Evolutionary conservation across 2,113 vertebrate genomes (phyloP), one percentile per base, ranked within the genome.

Genomic region (Cyanoramphus novaezelandiae): DNA sequence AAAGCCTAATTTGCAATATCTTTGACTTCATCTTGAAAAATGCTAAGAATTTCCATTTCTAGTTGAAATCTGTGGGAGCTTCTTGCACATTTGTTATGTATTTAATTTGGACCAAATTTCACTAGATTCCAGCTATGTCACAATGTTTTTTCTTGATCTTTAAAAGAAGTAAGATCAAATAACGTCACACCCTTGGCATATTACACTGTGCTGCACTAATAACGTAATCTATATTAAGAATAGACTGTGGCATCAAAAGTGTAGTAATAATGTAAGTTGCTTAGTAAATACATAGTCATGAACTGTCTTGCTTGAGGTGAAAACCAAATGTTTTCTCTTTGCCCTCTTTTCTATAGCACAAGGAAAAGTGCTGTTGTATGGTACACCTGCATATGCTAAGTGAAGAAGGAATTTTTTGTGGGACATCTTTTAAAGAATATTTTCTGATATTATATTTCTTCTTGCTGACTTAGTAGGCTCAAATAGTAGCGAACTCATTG

Each of bases 1-100:
- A 74, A 77, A 84, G 46, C 27, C 47, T 82, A 55, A 82, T 84
- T 67, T 79, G 53, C 59, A 92, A 20, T 57, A 35, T 90, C 53
- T 92, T 91, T 86, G 52, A 80, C 78, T 90, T 85, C 47, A 35
- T 87, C 88, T 67, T 82, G 82, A 85, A 86, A 95, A 94, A 41
- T 52, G 67, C 41, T 79, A 37, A 71, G 46, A 85, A 88, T 88
- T 95, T 85, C 57, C 50, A 69, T 64, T 85, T 88, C 82, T 62
- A 65, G 24, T 13, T 86, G 67, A 72, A 93, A 88, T 92, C 78
- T 82, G 35, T n/a, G 21, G 49, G 75, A 93, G 44, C 31, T 79
- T 79, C 62, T 79, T 67, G 53, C 18, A 39, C 13, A 11, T 92
- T 86, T 93, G 25, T 63, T 80, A 24, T 49, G 25, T 80, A 33